Evolutionary conservation across 1,140 invertebrate species (phyloP).

Genomic region (Drosophila ananassae): DNA sequence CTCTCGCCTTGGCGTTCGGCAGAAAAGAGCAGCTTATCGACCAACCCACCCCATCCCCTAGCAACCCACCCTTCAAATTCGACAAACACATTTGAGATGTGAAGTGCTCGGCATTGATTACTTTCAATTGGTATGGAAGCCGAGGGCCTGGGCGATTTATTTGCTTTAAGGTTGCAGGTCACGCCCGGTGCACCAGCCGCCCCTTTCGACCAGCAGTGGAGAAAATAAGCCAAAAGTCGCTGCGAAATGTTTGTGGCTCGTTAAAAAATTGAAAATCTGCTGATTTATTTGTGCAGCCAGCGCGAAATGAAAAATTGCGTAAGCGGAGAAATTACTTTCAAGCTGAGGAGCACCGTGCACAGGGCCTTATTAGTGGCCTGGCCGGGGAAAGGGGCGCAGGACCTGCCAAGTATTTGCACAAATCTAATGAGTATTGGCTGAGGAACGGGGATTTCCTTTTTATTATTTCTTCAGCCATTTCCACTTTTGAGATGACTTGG

Average conservation of each 20-base stretch:
- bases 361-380: constrained; percentile 48
- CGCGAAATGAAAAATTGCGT: constrained; percentile 76
- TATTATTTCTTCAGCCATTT: constrained; percentile 24
- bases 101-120: constrained; percentile 52
- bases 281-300: constrained; percentile 74
- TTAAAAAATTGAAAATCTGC: constrained; percentile 65
- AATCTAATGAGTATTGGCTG: constrained; percentile 65
- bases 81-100: constrained; percentile 54
- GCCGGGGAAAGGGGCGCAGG: background rate
- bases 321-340: constrained; percentile 72
- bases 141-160: constrained; percentile 73
- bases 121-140: constrained; percentile 40
- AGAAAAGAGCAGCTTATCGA: constrained; percentile 29
- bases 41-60: background rate
- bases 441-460: constrained; percentile 28
- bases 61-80: constrained; percentile 5
- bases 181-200: constrained; percentile 15
- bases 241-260: constrained; percentile 52
- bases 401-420: constrained; percentile 56
- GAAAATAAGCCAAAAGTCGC: constrained; percentile 69
- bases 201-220: background rate
- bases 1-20: constrained; percentile 17
- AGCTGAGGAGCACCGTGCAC: no score
- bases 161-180: constrained; percentile 64
- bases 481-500: constrained; percentile 30